These are phyloP conservation scores for Ianthella basta DNA, from an alignment of 37 sponge, comb jelly and placozoan species.

Conservation along the genomic window DNA sequence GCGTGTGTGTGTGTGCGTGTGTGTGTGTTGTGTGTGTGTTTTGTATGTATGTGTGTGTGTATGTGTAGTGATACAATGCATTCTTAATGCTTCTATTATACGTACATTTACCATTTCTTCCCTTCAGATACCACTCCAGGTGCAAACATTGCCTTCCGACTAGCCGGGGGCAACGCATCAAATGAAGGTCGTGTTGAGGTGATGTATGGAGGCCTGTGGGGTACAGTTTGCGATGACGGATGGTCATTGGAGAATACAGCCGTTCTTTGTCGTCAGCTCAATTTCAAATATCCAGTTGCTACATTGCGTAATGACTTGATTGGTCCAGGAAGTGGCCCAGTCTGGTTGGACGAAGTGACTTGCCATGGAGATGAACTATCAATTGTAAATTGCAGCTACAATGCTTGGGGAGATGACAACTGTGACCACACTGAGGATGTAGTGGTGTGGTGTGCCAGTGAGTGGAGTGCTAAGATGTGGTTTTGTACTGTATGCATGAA, in stretches of 20 bases:
- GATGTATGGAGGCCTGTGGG: not conserved
- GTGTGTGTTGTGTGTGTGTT: conserved; percentile 16
- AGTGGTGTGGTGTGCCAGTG: conserved; percentile 7
- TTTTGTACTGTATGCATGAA: not conserved
- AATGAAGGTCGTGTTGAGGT: conserved; percentile 11
- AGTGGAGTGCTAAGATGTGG: not conserved
- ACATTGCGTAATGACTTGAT: not conserved
- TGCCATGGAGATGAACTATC: conserved; percentile 28
- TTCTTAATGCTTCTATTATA: not conserved
- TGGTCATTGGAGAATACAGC: not conserved
- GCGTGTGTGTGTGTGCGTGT: conserved; percentile 25
- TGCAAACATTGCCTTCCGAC: not conserved
- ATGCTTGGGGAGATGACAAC: conserved; percentile 28
- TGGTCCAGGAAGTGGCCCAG: not conserved
- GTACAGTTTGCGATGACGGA: conserved; percentile 10
- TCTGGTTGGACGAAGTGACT: conserved; percentile 8
- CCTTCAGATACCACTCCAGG: not conserved
- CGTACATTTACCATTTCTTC: not conserved
- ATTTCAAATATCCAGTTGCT: not conserved
- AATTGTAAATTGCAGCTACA: conserved; percentile 2
- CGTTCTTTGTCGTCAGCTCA: conserved; percentile 20
- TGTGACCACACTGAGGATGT: conserved; percentile 24
- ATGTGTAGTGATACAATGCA: not conserved
- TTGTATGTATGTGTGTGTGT: conserved; percentile 21
- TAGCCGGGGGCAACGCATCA: not conserved